Percentiles rank a stretch among this genome's conserved stretches.
phyloP scores from a whole-genome alignment of 2,113 vertebrate genomes.

The Cottus gobio region DNA sequence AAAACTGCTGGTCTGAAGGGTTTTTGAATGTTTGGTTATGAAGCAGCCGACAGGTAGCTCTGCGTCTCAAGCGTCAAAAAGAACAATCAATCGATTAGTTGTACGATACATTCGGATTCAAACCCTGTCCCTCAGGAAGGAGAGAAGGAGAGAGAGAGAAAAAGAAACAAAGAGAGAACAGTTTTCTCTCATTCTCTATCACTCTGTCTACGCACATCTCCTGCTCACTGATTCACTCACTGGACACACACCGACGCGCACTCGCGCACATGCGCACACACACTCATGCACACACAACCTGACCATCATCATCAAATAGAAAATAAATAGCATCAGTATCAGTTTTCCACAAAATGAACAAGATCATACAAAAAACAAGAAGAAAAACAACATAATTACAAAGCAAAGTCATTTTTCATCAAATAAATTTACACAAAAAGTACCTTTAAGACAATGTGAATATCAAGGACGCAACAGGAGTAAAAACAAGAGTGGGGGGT shows the following conservation, averaged over 20 bases:
- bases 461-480: slow-evolving; percentile 74
- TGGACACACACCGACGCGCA: slow-evolving; percentile 28
- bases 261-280: background rate
- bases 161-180: slow-evolving; percentile 56
- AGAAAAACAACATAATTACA: slow-evolving; percentile 72
- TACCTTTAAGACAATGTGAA: slow-evolving; percentile 79
- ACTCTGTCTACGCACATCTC: slow-evolving; percentile 54
- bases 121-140: slow-evolving; percentile 71
- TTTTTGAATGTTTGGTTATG: slow-evolving; percentile 62
- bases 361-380: slow-evolving; percentile 79
- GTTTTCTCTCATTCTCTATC: slow-evolving; percentile 47
- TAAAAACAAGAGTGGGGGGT: slow-evolving; percentile 68
- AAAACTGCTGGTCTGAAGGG: slow-evolving; percentile 42
- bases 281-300: slow-evolving; percentile 66
- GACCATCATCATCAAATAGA: slow-evolving; percentile 77
- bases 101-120: slow-evolving; percentile 78
- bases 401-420: slow-evolving; percentile 72
- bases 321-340: slow-evolving; percentile 80
- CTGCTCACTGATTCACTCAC: slow-evolving; percentile 49
- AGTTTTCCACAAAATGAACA: slow-evolving; percentile 76
- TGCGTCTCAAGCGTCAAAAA: slow-evolving; percentile 48
- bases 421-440: slow-evolving; percentile 77
- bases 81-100: slow-evolving; percentile 70
- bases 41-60: slow-evolving; percentile 61
- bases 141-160: slow-evolving; percentile 67